Evolutionary conservation across 2,888 invertebrate genomes (phyloP), one percentile per base, ranked within the genome.

Genomic region (Elaeidobius kamerunicus): DNA sequence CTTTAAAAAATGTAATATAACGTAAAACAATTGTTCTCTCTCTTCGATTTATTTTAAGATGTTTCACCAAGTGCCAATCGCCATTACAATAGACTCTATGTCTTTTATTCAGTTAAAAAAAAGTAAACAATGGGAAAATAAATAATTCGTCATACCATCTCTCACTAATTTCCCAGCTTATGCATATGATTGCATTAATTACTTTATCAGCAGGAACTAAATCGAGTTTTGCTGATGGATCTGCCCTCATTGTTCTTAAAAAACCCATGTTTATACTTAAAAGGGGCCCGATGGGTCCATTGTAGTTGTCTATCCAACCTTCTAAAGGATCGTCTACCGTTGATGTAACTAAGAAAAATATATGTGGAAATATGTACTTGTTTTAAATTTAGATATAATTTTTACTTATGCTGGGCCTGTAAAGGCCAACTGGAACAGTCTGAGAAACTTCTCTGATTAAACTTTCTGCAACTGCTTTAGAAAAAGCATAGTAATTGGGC

Each of bases 331-430:
- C 32, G 11, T 32, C 32, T 3, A 32, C 32, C 12, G 32, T 32
- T n/a, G 32, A 32, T 7, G 32, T 32, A 32, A 32, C 32, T 32
- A 32, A 32, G n/a, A 32, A 32, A n/a, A n/a, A n/a, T n/a, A n/a
- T n/a, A n/a, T n/a, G n/a, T n/a, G n/a, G n/a, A n/a, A n/a, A n/a
- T n/a, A n/a, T n/a, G n/a, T n/a, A n/a, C n/a, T n/a, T n/a, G n/a
- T n/a, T n/a, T n/a, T n/a, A n/a, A n/a, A n/a, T n/a, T n/a, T n/a
- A n/a, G n/a, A n/a, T n/a, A n/a, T n/a, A 27, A 27, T 27, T 27
- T 9, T 32, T 32, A 32, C 32, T 32, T 32, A 32, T n/a, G n/a
- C 32, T 32, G 3, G 32, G 32, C 12, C 32, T 32, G n/a, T 9
- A 32, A 9, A 32, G n/a, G 11, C 32, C 32, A n/a, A 32, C 12